Base-by-base conservation (phyloP, 2,113 vertebrate species). In the Saccopteryx bilineata region DNA sequence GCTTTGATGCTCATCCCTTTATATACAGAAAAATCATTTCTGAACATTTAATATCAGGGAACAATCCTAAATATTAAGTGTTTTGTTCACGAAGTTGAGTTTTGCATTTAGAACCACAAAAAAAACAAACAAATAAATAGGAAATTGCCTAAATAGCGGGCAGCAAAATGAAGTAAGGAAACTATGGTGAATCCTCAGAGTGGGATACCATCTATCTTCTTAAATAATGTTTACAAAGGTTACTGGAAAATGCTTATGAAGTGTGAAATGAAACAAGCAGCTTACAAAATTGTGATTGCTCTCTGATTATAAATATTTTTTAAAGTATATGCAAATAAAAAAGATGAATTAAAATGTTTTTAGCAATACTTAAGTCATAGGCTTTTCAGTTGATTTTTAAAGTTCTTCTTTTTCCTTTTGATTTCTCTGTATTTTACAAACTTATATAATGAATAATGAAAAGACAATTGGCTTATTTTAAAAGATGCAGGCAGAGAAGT, bases 391-490 rank as follows among this genome's bases (percentile, higher is more conserved):
- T 88, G 46, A 78, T 65, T 90, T 84, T n/a, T 83, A 39, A 33
- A 69, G 7, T 11, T 60, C 60, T 52, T 23, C 56, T 19, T 26
- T 12, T 14, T 28, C 54, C 24, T 90, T 46, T 61, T 39, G 10
- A 74, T 72, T 83, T 93, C 33, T 90, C 13, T 94, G 24, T 88
- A 84, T 71, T 96, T 96, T 86, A 21, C 52, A 89, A 71, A 58
- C 15, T 60, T 84, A 65, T 58, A 52, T 63, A 63, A 81, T 82
- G 11, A 93, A 85, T 80, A 92, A 81, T 80, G 24, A 69, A 93
- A 96, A 86, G 17, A 52, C 48, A 90, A 93, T 50, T 33, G 48
- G 17, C 14, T 86, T 86, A 78, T 90, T 96, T 96, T 66, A 50
- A 75, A 66, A 71, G 31, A 12, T 63, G 1, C 46, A 86, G 26